These are phyloP conservation scores for Amiota mariae DNA, from an alignment of 2,888 invertebrate genomes.

Conservation along the genomic window DNA sequence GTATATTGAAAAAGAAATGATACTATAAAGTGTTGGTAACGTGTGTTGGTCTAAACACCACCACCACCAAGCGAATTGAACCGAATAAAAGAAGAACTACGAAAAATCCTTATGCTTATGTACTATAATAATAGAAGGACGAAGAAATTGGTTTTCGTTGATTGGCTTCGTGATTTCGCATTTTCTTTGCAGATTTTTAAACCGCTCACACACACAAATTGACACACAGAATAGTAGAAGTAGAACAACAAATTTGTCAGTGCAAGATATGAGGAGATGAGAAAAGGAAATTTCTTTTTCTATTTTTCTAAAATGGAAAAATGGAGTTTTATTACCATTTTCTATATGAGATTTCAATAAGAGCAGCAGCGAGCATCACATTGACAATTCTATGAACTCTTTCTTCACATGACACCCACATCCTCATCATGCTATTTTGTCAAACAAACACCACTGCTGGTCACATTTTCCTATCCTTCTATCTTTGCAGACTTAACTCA, in stretches of 20 bases:
- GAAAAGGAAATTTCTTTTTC: neutral
- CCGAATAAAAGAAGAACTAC: neutral
- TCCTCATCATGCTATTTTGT: too few relatives aligned
- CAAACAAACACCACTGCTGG: too few relatives aligned
- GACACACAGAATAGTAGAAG: neutral
- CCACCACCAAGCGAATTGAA: neutral
- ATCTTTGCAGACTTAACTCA: neutral
- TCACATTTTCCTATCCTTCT: neutral
- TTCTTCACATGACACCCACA: too few relatives aligned
- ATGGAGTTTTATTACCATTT: slow-evolving; percentile 32
- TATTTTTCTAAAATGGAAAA: slow-evolving; percentile 20
- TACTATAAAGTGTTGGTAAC: slow-evolving; percentile 18
- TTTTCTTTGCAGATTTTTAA: slow-evolving; percentile 27
- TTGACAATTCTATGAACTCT: neutral
- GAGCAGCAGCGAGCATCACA: neutral
- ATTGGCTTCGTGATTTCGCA: slow-evolving; percentile 42
- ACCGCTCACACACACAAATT: slow-evolving; percentile 2
- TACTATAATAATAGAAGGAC: neutral
- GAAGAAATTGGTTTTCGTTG: slow-evolving; percentile 33
- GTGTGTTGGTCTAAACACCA: slow-evolving; percentile 15
- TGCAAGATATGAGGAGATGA: too few relatives aligned
- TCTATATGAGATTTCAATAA: slow-evolving; percentile 19
- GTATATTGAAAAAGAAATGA: neutral
- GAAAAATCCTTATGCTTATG: neutral
- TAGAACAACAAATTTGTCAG: slow-evolving; percentile 32